Evolutionary conservation across 2,113 vertebrate genomes (phyloP).

Genomic region (Phyllostomus discolor): DNA sequence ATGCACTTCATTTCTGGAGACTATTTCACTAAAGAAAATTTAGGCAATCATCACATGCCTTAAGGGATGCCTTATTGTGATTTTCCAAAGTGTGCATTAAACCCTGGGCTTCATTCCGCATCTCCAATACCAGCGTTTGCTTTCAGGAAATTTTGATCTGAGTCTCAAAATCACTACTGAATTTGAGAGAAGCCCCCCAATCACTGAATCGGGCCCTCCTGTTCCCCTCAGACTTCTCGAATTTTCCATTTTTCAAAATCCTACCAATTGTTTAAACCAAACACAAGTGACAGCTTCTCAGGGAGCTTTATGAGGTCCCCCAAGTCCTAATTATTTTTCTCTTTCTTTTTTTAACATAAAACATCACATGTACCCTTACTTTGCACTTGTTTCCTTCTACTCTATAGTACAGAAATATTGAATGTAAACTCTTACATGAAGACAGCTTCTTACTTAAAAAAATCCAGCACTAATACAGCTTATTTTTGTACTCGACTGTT

Average conservation of each 20-base stretch:
- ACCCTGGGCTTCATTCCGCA: neutral
- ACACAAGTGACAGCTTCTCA: neutral
- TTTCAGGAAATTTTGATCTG: slow-evolving; percentile 48
- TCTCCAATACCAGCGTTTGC: slow-evolving; percentile 19
- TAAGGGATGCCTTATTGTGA: neutral
- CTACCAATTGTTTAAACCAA: neutral
- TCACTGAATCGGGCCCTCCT: neutral
- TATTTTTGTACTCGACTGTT: neutral
- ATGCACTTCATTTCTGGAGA: neutral
- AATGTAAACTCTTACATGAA: neutral
- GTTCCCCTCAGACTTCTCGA: neutral
- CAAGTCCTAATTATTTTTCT: neutral
- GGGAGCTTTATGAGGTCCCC: neutral
- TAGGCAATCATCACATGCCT: slow-evolving; percentile 9
- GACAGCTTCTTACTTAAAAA: neutral
- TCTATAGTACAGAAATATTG: neutral
- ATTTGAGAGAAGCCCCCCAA: slow-evolving; percentile 16
- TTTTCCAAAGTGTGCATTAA: slow-evolving; percentile 30
- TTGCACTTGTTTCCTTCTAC: neutral
- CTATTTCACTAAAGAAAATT: slow-evolving; percentile 16
- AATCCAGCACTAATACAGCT: neutral
- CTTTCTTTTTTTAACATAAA: neutral
- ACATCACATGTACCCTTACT: neutral
- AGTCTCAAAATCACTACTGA: neutral
- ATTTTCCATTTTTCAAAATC: neutral